Evolutionary conservation across 2,113 vertebrate species (phyloP), one percentile per base, ranked within the genome.

Genomic region (Megaleporinus macrocephalus): DNA sequence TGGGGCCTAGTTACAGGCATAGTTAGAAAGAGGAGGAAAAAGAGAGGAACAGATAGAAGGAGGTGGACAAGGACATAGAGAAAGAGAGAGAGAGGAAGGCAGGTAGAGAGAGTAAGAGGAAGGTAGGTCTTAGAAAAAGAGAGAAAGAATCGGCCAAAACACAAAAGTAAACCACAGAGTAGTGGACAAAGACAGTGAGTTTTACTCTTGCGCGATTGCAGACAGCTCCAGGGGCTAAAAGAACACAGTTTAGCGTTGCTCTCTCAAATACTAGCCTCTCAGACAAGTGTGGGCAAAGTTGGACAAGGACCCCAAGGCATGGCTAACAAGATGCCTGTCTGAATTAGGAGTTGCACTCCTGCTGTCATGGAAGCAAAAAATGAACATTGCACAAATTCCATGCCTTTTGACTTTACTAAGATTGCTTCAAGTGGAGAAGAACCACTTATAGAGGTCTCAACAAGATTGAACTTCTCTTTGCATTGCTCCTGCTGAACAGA

Each of bases 241-340:
- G 14, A 22, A 49, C 9, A 27, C 33, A 15, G 16, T 49, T 7
- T 68, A 69, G 15, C 22, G 16, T 53, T 26, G 51, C 61, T n/a
- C 44, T 55, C 79, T 49, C 27, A 49, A 66, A 14, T 22, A 68
- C 49, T 62, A 44, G 24, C 33, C 79, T 79, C 61, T 69, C 41
- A 41, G 59, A 81, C 73, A 82, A 85, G 81, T 78, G 81, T 15
- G 33, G 73, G 30, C 73, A 70, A 69, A 62, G 68, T 27, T 81
- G 69, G 62, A 65, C 47, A 76, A 55, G 44, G 63, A 44, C 29
- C 63, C 30, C n/a, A 63, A 69, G 65, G 76, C 53, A 62, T 44
- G 30, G 47, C 51, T 73, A 27, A 70, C 33, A 44, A 65, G 70
- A 73, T 65, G 68, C 51, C 59, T 79, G 79, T 78, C 62, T 47